Base-by-base conservation (phyloP, 2,888 invertebrate species). In the Thumatha senex region DNA sequence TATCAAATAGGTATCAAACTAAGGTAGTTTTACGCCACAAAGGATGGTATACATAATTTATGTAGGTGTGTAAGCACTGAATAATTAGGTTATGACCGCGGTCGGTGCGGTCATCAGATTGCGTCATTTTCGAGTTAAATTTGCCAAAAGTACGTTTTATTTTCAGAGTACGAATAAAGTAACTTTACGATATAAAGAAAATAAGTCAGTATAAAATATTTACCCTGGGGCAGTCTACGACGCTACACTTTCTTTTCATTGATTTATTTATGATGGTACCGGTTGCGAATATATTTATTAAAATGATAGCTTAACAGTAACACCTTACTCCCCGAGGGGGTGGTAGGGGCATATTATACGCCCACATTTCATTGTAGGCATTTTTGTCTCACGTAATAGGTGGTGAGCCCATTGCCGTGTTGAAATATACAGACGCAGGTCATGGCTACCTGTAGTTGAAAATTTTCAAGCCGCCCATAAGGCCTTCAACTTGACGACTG, bases 121-220 rank as follows among this genome's bases (percentile, higher is more conserved):
- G 71, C 76, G 74, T 72, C 71, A 77, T 66, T 70, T 67, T 63
- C 62, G 56, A 56, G 70, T 60, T 76, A 71, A 78, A 80, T 78
- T 78, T 72, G 66, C 65, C 74, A 67, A 74, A 79, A 74, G 71
- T 61, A 56, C 56, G 69, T 70, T 70, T 69, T 70, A 70, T 76
- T 61, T 67, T 67, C 58, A 43, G 47, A 58, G 30, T 51, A 44
- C 47, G 48, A 54, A 51, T 56, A 53, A 61, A 59, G 60, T 56
- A 35, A 14, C 45, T 54, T 56, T 55, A 24, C 52, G 48, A 54
- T 56, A 45, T n/a, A n/a, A n/a, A n/a, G n/a, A 10, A 45, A 55
- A 48, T 51, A 49, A 50, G 48, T 51, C 39, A 49, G 46, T 51
- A 35, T 46, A 50, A 49, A 58, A 51, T 14, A 46, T 54, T 48